These are phyloP conservation scores for Acrobasis repandana DNA, from an alignment of 2,888 invertebrate species.

Conservation along the genomic window DNA sequence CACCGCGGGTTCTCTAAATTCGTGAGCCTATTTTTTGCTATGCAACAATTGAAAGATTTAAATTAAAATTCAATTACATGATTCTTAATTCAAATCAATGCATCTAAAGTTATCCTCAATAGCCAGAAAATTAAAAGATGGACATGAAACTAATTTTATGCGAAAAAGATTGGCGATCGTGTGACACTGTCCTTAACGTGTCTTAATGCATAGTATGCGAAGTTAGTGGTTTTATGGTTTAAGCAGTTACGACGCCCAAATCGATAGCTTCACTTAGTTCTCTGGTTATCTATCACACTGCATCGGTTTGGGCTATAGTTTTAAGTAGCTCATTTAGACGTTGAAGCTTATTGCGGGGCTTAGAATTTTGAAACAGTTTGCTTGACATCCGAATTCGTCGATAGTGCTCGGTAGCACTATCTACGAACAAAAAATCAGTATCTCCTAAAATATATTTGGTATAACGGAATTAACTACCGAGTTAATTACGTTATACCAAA, in stretches of 20 bases:
- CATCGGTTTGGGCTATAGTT: slow-evolving; percentile 33
- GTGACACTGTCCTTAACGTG: slow-evolving; percentile 35
- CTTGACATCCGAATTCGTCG: neutral
- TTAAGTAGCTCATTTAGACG: slow-evolving; percentile 40
- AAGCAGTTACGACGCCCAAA: slow-evolving; percentile 41
- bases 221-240: slow-evolving; percentile 39
- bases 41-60: slow-evolving; percentile 51
- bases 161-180: slow-evolving; percentile 38
- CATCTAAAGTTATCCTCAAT: slow-evolving; percentile 36
- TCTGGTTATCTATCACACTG: slow-evolving; percentile 37
- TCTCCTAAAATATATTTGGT: too few species aligned
- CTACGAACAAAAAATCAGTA: too few species aligned
- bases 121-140: slow-evolving; percentile 36
- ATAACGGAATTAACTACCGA: too few species aligned
- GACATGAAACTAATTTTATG: slow-evolving; percentile 38
- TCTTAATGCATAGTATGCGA: slow-evolving; percentile 37
- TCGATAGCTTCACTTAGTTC: slow-evolving; percentile 53
- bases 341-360: slow-evolving; percentile 11
- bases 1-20: slow-evolving; percentile 72
- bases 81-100: slow-evolving; percentile 44
- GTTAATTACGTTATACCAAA: too few species aligned
- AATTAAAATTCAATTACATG: slow-evolving; percentile 49
- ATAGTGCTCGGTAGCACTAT: too few species aligned
- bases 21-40: slow-evolving; percentile 66
- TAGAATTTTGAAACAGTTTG: slow-evolving; percentile 34